Evolutionary conservation across 2,797 vertebrate genomes (phyloP), one percentile per base, ranked within the genome.

Genomic region (Limosa lapponica): DNA sequence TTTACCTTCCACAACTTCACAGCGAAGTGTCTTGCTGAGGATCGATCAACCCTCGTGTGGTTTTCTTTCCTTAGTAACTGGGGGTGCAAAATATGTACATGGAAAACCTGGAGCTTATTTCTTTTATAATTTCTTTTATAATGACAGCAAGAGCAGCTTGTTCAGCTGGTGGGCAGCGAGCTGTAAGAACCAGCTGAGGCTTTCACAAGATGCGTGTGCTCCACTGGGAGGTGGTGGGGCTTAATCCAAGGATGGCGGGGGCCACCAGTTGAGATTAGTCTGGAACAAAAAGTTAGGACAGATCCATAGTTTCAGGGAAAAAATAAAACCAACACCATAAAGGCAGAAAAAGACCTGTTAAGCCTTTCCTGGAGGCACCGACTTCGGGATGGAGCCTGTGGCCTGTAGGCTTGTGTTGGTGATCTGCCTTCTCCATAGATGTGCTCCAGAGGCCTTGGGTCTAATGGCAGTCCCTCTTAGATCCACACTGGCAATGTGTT

Each of bases 401-500:
- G 51, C 32, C 4, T 71, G 16, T 48, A 23, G 36, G 18, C 25
- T 48, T 70, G 14, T 18, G 28, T 43, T 44, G 46, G 46, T 37
- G 44, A 23, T 25, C 13, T 43, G 22, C 28, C 16, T 39, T 55
- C 52, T 18, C n/a, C 8, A 0, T 37, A 66, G 58, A 41, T 46
- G 48, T 52, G 66, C 61, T 83, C n/a, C 54, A 73, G 51, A 44
- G 59, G 37, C 17, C 39, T 27, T 41, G 0, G 2, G 24, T 49
- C 46, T 48, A 25, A 20, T 1, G 7, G 37, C 11, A 13, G 18
- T 44, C 16, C 30, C 34, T 25, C 61, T 62, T 39, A 24, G 43
- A 8, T 10, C 17, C 28, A 7, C 4, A 0, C 10, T 52, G 39
- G 24, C 3, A 5, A 15, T 18, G 18, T 8, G 9, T 36, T 44